These are phyloP conservation scores for Brenthis ino DNA, from an alignment of 2,888 invertebrate genomes.

Conservation along the genomic window DNA sequence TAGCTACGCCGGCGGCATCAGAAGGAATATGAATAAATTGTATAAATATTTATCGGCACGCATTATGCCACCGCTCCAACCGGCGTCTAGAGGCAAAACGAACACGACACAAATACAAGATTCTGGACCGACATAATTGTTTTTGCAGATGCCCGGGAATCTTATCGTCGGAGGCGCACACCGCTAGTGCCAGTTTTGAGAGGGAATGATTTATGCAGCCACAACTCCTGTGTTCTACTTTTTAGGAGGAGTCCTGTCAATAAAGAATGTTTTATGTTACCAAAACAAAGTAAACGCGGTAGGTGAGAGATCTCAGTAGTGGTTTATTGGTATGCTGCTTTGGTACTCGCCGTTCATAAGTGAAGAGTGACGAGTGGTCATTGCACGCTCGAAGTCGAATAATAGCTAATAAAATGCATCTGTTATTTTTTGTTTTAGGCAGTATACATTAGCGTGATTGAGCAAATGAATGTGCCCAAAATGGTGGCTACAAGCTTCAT, in stretches of 20 bases:
- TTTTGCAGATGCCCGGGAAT: slow-evolving; percentile 71
- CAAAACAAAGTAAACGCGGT: slow-evolving; percentile 34
- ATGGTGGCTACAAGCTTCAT: slow-evolving; percentile 27
- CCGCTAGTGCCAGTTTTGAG: slow-evolving; percentile 73
- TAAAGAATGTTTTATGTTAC: slow-evolving; percentile 39
- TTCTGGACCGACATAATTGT: slow-evolving; percentile 70
- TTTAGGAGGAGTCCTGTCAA: slow-evolving; percentile 43
- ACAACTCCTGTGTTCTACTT: slow-evolving; percentile 42
- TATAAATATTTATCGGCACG: slow-evolving; percentile 76
- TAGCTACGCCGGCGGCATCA: slow-evolving; percentile 37
- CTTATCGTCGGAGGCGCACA: slow-evolving; percentile 60
- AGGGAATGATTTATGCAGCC: slow-evolving; percentile 49
- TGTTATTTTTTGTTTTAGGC: slow-evolving; percentile 19
- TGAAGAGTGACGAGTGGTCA: slow-evolving; percentile 21
- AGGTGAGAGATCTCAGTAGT: slow-evolving; percentile 40
- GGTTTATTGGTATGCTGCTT: slow-evolving; percentile 37
- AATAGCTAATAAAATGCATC: slow-evolving; percentile 32
- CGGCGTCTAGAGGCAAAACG: slow-evolving; percentile 62
- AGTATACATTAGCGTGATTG: slow-evolving; percentile 33
- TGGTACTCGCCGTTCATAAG: slow-evolving; percentile 34
- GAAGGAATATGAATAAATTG: slow-evolving; percentile 73
- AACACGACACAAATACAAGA: slow-evolving; percentile 66
- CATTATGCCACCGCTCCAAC: slow-evolving; percentile 62
- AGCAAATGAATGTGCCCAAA: slow-evolving; percentile 35
- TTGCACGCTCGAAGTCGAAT: slow-evolving; percentile 8